Percentiles rank a stretch among this genome's conserved stretches.
Conservation (phyloP, 1,140 invertebrate species). For the Bombus ignitus region DNA sequence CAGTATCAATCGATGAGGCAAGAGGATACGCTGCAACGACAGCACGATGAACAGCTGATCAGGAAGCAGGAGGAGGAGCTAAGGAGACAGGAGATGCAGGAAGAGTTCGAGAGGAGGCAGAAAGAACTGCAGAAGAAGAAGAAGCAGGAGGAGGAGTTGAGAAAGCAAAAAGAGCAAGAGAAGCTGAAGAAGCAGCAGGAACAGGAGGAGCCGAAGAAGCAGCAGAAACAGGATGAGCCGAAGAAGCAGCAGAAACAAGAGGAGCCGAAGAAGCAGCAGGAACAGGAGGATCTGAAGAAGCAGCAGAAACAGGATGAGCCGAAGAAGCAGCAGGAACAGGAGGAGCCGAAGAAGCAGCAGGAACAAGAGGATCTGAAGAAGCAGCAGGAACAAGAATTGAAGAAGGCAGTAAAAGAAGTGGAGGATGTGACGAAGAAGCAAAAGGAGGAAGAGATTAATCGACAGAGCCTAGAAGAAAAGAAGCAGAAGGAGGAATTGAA, state of each 20-base stretch:
- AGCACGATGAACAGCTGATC: constrained; percentile 42
- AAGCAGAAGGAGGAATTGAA: neutral
- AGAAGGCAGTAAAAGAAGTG: too few relatives aligned
- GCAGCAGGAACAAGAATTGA: neutral
- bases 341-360: neutral
- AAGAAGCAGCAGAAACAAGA: neutral
- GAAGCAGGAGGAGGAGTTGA: constrained; percentile 31
- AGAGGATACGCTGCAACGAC: constrained; percentile 32
- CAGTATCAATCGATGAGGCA: constrained; percentile 30
- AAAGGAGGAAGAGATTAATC: neutral
- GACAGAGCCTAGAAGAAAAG: constrained; percentile 14
- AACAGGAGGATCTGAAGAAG: constrained; percentile 1
- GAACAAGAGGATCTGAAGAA: neutral
- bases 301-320: too few relatives aligned
- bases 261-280: neutral
- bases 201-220: neutral
- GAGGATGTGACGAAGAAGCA: neutral
- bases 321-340: constrained; percentile 1
- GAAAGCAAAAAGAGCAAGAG: constrained; percentile 11
- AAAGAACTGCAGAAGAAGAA: constrained; percentile 21
- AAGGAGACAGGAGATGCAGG: constrained; percentile 10
- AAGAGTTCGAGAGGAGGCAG: constrained; percentile 37
- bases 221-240: neutral
- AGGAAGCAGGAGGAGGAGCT: constrained; percentile 36
- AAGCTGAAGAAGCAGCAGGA: constrained; percentile 4